Evolutionary conservation across 2,888 invertebrate genomes (phyloP).

Genomic region (Melanophora roralis): DNA sequence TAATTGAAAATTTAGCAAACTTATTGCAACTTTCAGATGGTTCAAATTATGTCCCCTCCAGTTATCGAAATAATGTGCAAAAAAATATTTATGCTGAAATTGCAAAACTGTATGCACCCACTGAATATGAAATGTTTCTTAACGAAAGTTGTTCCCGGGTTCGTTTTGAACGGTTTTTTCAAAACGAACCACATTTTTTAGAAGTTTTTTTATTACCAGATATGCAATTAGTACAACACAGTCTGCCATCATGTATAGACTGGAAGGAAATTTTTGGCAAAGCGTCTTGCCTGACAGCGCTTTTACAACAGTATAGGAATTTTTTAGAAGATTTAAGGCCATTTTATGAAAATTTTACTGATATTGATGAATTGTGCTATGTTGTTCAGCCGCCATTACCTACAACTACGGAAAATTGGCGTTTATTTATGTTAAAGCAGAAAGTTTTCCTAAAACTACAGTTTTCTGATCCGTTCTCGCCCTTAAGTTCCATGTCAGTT

Average conservation of each 20-base stretch:
- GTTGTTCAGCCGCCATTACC: slow-evolving; percentile 72
- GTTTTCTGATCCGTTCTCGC: slow-evolving; percentile 72
- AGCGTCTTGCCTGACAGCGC: slow-evolving; percentile 54
- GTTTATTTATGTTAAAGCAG: slow-evolving; percentile 73
- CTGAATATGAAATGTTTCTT: slow-evolving; percentile 67
- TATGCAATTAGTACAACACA: slow-evolving; percentile 68
- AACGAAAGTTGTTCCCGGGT: slow-evolving; percentile 66
- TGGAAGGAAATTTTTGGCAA: slow-evolving; percentile 66
- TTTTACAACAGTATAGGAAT: slow-evolving; percentile 67
- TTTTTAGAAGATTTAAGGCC: slow-evolving; percentile 70
- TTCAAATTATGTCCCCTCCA: not conserved
- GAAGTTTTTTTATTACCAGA: slow-evolving; percentile 68
- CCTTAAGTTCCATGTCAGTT: slow-evolving; percentile 69
- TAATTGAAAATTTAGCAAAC: slow-evolving; percentile 65
- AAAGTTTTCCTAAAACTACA: slow-evolving; percentile 73
- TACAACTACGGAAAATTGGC: slow-evolving; percentile 71
- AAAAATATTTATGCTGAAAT: slow-evolving; percentile 69
- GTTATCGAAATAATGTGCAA: not conserved
- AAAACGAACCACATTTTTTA: slow-evolving; percentile 70
- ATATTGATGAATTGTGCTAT: slow-evolving; percentile 75
- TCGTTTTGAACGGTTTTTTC: slow-evolving; percentile 69
- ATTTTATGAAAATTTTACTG: slow-evolving; percentile 72
- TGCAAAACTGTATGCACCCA: slow-evolving; percentile 65
- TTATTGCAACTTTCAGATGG: not conserved
- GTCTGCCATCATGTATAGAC: slow-evolving; percentile 70